Percentiles rank a stretch among this genome's conserved stretches.
phyloP scores from a whole-genome alignment of 2,113 vertebrate genomes.

The Conger conger region DNA sequence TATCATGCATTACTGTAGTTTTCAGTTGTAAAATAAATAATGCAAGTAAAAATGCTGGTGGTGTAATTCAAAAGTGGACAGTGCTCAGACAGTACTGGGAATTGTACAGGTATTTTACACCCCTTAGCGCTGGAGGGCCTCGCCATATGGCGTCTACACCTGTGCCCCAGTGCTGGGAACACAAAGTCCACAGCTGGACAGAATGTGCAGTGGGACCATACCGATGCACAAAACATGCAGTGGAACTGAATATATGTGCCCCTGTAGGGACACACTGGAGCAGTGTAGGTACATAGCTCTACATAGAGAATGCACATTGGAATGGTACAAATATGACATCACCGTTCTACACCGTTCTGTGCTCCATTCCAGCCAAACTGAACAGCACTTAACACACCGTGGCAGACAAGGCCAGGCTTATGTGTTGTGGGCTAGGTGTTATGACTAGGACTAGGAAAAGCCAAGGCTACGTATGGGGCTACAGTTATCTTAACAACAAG shows the following conservation, averaged over 20 bases:
- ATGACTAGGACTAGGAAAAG: slow-evolving; percentile 30
- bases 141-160: not conserved
- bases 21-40: too few relatives aligned
- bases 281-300: not conserved
- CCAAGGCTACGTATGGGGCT: slow-evolving; percentile 1
- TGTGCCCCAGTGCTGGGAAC: not conserved
- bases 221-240: not conserved
- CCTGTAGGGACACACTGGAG: not conserved
- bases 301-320: not conserved
- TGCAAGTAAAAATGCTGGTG: too few relatives aligned
- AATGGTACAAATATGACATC: not conserved
- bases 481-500: not conserved
- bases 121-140: not conserved
- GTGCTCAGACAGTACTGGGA: too few relatives aligned
- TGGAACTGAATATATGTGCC: not conserved
- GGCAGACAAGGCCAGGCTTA: not conserved
- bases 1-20: too few relatives aligned
- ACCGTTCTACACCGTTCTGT: not conserved
- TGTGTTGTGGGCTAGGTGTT: slow-evolving; percentile 17
- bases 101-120: not conserved
- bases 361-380: not conserved
- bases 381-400: not conserved
- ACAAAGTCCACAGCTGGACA: not conserved
- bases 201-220: not conserved
- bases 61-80: too few relatives aligned